Percentiles rank a stretch among this genome's conserved stretches.
These are phyloP conservation scores for Oryzias woworae DNA, from an alignment of 2,113 vertebrate species.

Conservation along the genomic window DNA sequence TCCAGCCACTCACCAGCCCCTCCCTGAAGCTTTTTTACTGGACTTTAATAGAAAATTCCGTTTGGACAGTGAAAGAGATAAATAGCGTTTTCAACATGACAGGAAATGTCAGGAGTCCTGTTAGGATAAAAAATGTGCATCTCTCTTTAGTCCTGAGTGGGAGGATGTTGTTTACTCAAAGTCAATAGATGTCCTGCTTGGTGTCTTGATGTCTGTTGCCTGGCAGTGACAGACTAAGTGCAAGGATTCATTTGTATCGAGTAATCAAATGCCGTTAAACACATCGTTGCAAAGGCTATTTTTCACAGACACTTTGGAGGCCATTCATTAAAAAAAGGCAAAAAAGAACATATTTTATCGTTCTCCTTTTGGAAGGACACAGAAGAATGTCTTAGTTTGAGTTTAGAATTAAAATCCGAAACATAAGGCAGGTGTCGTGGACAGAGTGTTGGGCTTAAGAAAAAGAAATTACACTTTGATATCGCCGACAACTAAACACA, in stretches of 20 bases:
- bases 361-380: background rate
- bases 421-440: background rate
- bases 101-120: slow-evolving; percentile 16
- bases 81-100: slow-evolving; percentile 9
- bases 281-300: slow-evolving; percentile 8
- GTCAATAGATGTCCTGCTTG: slow-evolving; percentile 1
- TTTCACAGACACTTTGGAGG: slow-evolving; percentile 20
- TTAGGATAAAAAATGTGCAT: slow-evolving; percentile 5
- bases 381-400: background rate
- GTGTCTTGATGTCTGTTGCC: slow-evolving; percentile 1
- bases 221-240: slow-evolving; percentile 36
- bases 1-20: background rate
- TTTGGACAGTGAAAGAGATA: background rate
- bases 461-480: background rate
- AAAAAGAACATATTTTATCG: background rate
- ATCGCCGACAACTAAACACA: slow-evolving; percentile 1
- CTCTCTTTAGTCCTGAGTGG: slow-evolving; percentile 3
- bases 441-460: no score
- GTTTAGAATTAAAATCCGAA: background rate
- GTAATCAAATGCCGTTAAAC: slow-evolving; percentile 23
- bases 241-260: slow-evolving; percentile 11
- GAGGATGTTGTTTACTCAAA: slow-evolving; percentile 24
- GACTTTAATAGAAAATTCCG: background rate
- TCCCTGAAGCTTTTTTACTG: background rate
- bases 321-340: slow-evolving; percentile 2